Base-by-base conservation (phyloP, 2,888 invertebrate genomes). In the Stegana nigrithorax region DNA sequence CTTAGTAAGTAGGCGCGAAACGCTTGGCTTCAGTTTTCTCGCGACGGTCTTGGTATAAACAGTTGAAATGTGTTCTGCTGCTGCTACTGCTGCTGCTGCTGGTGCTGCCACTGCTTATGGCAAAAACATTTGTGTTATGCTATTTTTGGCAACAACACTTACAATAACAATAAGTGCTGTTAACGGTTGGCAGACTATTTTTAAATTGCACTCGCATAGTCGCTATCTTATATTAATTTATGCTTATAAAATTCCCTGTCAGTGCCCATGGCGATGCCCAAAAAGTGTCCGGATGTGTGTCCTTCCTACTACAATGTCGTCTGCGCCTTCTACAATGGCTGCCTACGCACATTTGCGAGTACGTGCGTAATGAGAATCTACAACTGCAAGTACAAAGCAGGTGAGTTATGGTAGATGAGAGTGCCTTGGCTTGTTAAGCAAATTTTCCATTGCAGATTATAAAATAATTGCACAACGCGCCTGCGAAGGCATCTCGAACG, bases 261-360 rank as follows among this genome's bases (percentile, higher is more conserved):
- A 7, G 4, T 36, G 36, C n/a, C n/a, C 4, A 4, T 2, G 10
- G 2, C 2, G 2, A 4, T 32, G n/a, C n/a, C n/a, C 4, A 70
- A 67, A 2, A 75, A 78, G 62, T 75, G 75, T 23, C 67, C 70
- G n/a, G 75, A 75, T 66, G 74, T 78, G 5, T 75, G 75, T 19
- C 75, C 75, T 4, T 62, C 26, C 6, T 47, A 51, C 4, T 75
- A 78, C 60, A 65, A 75, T 6, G 75, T 75, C 7, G 71, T 75
- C n/a, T 75, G 75, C 39, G 75, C 76, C 6, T 50, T 68, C 3
- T 42, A 68, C 4, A 66, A 78, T 4, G 68, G 74, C 0, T 76
- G 69, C 29, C 51, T 75, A 10, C 66, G 78, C 10, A 73, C 69
- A 4, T 75, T 75, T 62, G 68, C 74, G 29, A 75, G 67, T 57